phyloP scores from a whole-genome alignment of 2,113 vertebrate species.

The Morone saxatilis region DNA sequence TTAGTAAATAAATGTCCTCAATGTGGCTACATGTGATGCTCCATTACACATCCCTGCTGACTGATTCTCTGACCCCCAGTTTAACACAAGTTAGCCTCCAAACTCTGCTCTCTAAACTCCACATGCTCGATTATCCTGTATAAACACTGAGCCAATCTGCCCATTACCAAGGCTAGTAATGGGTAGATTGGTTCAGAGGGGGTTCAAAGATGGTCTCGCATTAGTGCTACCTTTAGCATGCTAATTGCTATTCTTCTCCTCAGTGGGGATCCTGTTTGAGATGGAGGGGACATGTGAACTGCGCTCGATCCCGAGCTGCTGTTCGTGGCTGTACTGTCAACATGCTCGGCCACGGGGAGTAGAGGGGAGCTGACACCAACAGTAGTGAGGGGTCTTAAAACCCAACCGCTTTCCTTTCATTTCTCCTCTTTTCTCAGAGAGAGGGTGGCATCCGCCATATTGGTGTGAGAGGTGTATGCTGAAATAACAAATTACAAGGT shows the following conservation, averaged over 20 bases:
- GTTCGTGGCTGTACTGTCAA: conserved; percentile 61
- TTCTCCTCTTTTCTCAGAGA: conserved; percentile 17
- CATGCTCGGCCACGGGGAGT: conserved; percentile 41
- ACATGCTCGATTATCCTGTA: conserved; percentile 61
- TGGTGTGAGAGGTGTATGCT: not conserved
- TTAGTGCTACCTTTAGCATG: conserved; percentile 82
- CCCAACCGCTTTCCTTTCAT: conserved; percentile 16
- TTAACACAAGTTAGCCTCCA: conserved; percentile 64
- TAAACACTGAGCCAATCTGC: conserved; percentile 58
- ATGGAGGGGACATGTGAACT: conserved; percentile 70
- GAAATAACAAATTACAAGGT: not conserved
- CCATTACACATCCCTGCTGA: conserved; percentile 2
- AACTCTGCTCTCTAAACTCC: conserved; percentile 55
- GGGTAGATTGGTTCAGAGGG: conserved; percentile 63
- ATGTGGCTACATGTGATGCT: not conserved
- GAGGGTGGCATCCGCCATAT: not conserved
- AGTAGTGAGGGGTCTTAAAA: conserved; percentile 28
- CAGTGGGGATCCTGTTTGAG: conserved; percentile 79
- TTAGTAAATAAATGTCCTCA: not conserved
- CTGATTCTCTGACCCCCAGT: conserved; percentile 54
- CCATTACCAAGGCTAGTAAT: conserved; percentile 48
- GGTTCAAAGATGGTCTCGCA: conserved; percentile 67
- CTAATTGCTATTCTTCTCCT: conserved; percentile 81
- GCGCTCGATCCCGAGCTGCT: conserved; percentile 66
- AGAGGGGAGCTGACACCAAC: conserved; percentile 51